Percentiles rank a stretch among this genome's conserved stretches.
Conservation (phyloP, 2,797 vertebrate species). For the Malurus splendens region DNA sequence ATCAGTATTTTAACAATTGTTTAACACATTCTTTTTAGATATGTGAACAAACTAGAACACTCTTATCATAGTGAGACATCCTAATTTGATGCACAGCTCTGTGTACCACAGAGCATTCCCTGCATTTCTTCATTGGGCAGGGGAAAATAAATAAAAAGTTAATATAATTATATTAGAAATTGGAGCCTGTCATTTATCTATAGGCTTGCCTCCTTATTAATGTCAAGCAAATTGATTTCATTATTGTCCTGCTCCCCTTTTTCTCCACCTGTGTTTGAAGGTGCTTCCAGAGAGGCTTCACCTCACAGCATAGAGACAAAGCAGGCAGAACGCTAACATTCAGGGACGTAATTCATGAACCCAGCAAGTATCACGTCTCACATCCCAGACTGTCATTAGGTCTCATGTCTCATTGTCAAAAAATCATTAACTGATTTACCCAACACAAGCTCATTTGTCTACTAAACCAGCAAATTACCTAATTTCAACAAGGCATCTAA, state of each 20-base stretch:
- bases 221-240: neutral
- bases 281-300: neutral
- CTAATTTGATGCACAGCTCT: neutral
- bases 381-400: neutral
- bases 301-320: neutral
- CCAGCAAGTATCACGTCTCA: neutral
- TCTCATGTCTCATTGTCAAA: neutral
- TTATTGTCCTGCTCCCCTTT: neutral
- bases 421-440: neutral
- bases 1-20: neutral
- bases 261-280: neutral
- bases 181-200: neutral
- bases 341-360: neutral
- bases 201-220: neutral
- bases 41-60: neutral
- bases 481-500: neutral
- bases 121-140: neutral
- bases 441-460: neutral
- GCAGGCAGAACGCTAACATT: rapidly evolving
- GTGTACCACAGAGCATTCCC: neutral
- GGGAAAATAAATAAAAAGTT: neutral
- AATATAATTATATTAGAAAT: neutral
- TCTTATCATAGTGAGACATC: neutral
- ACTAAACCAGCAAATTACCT: neutral
- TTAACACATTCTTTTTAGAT: neutral